A percentile compares a stretch with the other conserved stretches of the same genome.
Evolutionary conservation across 2,888 invertebrate species (phyloP).

Genomic region (Oligia latruncula): DNA sequence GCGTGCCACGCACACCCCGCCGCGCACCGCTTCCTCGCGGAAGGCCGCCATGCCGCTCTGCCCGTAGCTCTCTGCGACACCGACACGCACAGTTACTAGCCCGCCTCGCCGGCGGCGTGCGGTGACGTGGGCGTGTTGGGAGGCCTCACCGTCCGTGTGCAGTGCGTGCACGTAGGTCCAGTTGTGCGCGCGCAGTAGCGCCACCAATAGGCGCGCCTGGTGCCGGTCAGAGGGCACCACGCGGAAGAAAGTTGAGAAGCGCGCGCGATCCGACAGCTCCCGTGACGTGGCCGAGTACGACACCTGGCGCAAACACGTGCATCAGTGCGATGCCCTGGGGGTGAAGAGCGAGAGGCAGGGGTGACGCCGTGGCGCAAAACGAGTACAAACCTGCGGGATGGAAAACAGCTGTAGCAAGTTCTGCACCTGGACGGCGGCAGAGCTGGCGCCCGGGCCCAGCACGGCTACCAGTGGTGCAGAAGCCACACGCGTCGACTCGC

Average conservation of each 20-base stretch:
- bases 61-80: slow-evolving; percentile 92
- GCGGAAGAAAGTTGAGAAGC: slow-evolving; percentile 94
- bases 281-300: slow-evolving; percentile 93
- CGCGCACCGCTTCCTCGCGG: slow-evolving; percentile 91
- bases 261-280: slow-evolving; percentile 93
- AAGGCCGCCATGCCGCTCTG: slow-evolving; percentile 94
- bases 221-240: slow-evolving; percentile 95
- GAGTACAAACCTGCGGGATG: slow-evolving; percentile 90
- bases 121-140: no score
- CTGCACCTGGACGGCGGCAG: slow-evolving; percentile 93
- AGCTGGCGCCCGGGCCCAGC: slow-evolving; percentile 93
- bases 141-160: slow-evolving; percentile 91
- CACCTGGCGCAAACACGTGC: slow-evolving; percentile 77
- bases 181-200: slow-evolving; percentile 92
- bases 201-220: slow-evolving; percentile 93
- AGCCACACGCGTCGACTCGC: slow-evolving; percentile 19
- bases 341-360: background rate
- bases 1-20: slow-evolving; percentile 93
- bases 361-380: background rate
- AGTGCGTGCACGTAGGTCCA: slow-evolving; percentile 94
- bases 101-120: no score
- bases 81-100: background rate
- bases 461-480: slow-evolving; percentile 91
- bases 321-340: background rate
- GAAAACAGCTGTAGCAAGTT: slow-evolving; percentile 93